phyloP scores from a whole-genome alignment of 2,888 invertebrate species.

The Argyresthia goedartella region DNA sequence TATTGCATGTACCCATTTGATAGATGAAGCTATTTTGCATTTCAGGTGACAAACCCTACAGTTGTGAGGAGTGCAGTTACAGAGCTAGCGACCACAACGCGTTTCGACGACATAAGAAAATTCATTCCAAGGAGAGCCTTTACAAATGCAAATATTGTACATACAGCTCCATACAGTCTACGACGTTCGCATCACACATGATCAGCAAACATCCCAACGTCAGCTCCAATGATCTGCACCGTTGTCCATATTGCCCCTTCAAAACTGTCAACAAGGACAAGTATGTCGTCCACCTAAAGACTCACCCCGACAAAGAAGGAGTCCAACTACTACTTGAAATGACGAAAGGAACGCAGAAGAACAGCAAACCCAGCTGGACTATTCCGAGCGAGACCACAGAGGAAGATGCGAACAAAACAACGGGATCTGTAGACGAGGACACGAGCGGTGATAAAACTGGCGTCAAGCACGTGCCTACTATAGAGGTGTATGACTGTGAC shows the following conservation, averaged over 20 bases:
- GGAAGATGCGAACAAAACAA: slow-evolving; percentile 19
- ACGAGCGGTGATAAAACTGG: slow-evolving; percentile 21
- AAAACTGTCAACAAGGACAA: slow-evolving; percentile 76
- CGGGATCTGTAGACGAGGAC: slow-evolving; percentile 19
- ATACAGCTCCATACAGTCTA: slow-evolving; percentile 85
- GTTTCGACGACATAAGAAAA: slow-evolving; percentile 81
- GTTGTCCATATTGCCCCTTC: slow-evolving; percentile 73
- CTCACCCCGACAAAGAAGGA: slow-evolving; percentile 59
- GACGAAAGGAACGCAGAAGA: slow-evolving; percentile 24
- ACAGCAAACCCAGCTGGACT: slow-evolving; percentile 52
- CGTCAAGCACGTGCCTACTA: slow-evolving; percentile 46
- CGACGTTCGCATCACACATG: slow-evolving; percentile 82
- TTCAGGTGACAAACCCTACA: slow-evolving; percentile 81
- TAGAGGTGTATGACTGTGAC: slow-evolving; percentile 57
- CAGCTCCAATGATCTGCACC: slow-evolving; percentile 72
- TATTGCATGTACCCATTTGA: not conserved
- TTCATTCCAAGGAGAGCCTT: slow-evolving; percentile 80
- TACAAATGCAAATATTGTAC: slow-evolving; percentile 86
- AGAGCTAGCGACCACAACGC: slow-evolving; percentile 85
- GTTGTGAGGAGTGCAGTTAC: slow-evolving; percentile 80
- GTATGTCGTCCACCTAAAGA: slow-evolving; percentile 66
- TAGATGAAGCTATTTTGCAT: slow-evolving; percentile 4
- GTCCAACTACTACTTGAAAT: slow-evolving; percentile 45
- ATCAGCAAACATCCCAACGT: slow-evolving; percentile 82
- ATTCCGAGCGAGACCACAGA: slow-evolving; percentile 43